Base-by-base conservation (phyloP, 2,113 vertebrate species). In the Ploceus nigricollis region DNA sequence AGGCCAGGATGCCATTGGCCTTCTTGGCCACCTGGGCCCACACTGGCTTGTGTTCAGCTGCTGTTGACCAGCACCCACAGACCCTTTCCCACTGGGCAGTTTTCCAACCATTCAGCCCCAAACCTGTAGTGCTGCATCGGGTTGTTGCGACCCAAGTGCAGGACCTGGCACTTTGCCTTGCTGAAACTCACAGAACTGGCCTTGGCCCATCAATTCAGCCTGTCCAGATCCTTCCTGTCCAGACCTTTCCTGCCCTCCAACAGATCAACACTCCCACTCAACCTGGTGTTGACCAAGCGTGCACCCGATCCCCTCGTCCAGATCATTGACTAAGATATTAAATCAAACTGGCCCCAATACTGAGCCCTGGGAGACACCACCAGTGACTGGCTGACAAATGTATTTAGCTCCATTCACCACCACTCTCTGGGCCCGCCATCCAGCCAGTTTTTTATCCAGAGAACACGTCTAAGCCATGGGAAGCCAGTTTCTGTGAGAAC, bases 221-320 rank as follows among this genome's bases (percentile, higher is more conserved):
- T 57, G 31, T 35, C 39, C 53, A 53, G n/a, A 68, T 21, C 13
- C 13, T 14, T 66, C 28, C 27, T 45, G 27, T 39, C 17, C 61
- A 50, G 35, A 66, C 9, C 25, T 7, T 42, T 58, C 37, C 33
- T 80, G 42, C 10, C 11, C 33, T 73, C 37, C 44, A 73, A 27
- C 2, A 65, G 31, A 37, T 37, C 37, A 81, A 33, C 19, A 66
- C 9, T 28, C 15, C 27, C 23, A 72, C 28, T 63, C 33, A 58
- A 15, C 8, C 19, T 42, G 42, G 9, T 42, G 25, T 20, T 27
- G 25, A 37, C 18, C 0, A 1, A 31, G 42, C 0, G 0, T 22
- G 16, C 21, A 56, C 21, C 31, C 11, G 13, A 72, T 88, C 33
- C 12, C 6, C 44, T 37, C 1, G 1, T 23, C 18, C 7, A 72